Base-by-base conservation (phyloP, 1,140 invertebrate species). In the Chrysopa pallens region DNA sequence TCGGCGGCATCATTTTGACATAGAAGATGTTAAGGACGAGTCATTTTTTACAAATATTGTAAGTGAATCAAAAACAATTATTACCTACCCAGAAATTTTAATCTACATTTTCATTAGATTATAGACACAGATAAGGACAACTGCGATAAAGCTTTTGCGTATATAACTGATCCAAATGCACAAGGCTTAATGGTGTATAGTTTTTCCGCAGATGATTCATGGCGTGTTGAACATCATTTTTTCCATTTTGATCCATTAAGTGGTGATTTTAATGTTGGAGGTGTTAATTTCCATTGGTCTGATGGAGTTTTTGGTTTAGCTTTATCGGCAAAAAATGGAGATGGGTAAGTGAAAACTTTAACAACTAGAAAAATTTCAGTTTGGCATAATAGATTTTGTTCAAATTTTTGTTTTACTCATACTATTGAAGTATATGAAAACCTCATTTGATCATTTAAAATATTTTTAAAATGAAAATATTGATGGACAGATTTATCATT, bases 231-330 rank as follows among this genome's bases (percentile, higher is more conserved):
- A 45, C 81, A 87, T 52, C 80, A 84, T 54, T 87, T 74, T 60
- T 85, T 87, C 70, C 69, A 81, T 58, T 82, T 84, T 42, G 81
- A 87, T 55, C 81, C 82, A 0, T 55, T 84, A 8, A 64, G 76
- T 45, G 80, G 79, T 7, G 69, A 78, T 42, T 80, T 73, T 51
- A 77, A 74, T 49, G 68, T 83, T 6, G 75, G 68, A 13, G 78
- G 79, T 6, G 67, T 79, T 4, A 72, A 76, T 48, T 83, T 83
- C 68, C 79, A 83, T 53, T 83, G 80, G 79, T 78, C 74, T 1
- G 80, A 84, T 55, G 80, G 80, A 8, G 63, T 83, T 0, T 82
- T 83, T 45, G 74, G 75, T 27, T 44, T 83, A 45, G 75, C 78
- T 4, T 54, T 83, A 13, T 74, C 74, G 1, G 65, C 70, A 15